Conservation (phyloP, 2,113 vertebrate species). For the Nymphicus hollandicus region DNA sequence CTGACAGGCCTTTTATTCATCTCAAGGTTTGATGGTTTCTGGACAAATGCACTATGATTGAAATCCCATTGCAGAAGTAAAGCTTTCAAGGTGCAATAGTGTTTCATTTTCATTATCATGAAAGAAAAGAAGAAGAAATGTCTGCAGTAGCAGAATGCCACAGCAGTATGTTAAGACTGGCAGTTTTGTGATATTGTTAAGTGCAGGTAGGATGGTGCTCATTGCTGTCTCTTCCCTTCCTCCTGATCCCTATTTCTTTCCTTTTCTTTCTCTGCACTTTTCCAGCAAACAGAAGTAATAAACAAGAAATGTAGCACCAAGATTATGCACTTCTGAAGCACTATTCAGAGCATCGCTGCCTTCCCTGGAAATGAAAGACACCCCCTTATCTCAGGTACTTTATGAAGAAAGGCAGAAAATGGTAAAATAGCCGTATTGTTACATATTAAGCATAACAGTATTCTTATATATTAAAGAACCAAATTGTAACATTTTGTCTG, state of each 20-base stretch:
- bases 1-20: slow-evolving; percentile 42
- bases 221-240: background rate
- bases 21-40: slow-evolving; percentile 25
- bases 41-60: slow-evolving; percentile 5
- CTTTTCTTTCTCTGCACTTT: background rate
- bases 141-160: background rate
- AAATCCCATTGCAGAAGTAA: slow-evolving; percentile 28
- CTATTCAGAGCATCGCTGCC: background rate
- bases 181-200: background rate
- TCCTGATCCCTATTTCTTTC: background rate
- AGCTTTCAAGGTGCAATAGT: slow-evolving; percentile 44
- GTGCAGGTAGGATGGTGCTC: background rate
- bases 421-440: background rate
- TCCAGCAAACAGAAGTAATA: background rate
- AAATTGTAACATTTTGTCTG: background rate
- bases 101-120: slow-evolving; percentile 35
- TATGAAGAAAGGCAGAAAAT: background rate
- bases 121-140: slow-evolving; percentile 16
- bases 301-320: background rate
- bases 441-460: background rate
- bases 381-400: background rate
- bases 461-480: background rate
- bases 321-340: background rate
- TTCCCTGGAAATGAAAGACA: background rate
- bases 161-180: background rate